Evolutionary conservation across 2,113 vertebrate species (phyloP), one percentile per base, ranked within the genome.

Genomic region (Percina caprodes): DNA sequence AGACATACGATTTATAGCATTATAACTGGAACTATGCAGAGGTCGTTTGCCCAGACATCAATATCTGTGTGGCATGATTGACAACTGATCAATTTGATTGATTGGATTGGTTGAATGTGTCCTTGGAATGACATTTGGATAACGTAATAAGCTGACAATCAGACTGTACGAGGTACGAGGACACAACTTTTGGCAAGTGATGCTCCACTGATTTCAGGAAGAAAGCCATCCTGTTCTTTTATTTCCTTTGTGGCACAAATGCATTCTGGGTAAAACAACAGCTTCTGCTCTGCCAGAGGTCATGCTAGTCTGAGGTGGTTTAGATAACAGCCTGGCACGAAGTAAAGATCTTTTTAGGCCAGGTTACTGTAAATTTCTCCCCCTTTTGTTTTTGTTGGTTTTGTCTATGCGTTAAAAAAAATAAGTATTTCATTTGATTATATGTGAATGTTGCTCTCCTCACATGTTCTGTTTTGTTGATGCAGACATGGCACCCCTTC

Each of bases 1-100:
- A 15, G 18, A 49, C 48, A 30, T 21, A 26, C 21, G 16, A 30
- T 39, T 65, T 10, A 77, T 75, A 46, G 48, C 52, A 18, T 12
- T 16, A 51, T 30, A 56, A 30, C 51, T 1, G 33, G 42, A 79
- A 70, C 51, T 58, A 46, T 1, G 8, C 23, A 21, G n/a, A 54
- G 45, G 23, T 4, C 56, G 56, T 58, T 26, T 2, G 2, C 55
- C 15, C 11, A n/a, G 13, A 39, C 23, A 72, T 89, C 82, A 58
- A 84, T 90, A 73, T 51, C 52, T 24, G 42, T 49, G 56, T 33
- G 9, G 56, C 39, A 23, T 39, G 48, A 76, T 33, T 60, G 70
- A 56, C n/a, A 65, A 23, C 16, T 56, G 26, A 86, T 92, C 87
- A 54, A 90, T 92, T n/a, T 5, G 18, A 80, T 69, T 58, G 81